Evolutionary conservation across 2,797 vertebrate species (phyloP), one percentile per base, ranked within the genome.

Genomic region (Manis pentadactyla): DNA sequence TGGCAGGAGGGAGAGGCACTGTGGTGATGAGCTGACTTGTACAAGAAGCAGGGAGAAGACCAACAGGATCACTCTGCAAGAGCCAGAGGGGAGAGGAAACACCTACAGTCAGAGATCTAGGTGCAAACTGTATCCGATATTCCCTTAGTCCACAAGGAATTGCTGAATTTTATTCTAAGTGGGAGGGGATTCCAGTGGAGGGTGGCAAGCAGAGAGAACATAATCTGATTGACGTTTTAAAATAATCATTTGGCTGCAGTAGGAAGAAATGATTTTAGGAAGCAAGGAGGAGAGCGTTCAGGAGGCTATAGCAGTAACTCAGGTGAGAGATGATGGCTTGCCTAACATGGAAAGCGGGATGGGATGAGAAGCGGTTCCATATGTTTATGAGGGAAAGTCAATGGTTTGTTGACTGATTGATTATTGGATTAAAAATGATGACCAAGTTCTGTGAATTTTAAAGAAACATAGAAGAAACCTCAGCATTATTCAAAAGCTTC

Each of bases 51-150:
- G 8, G 4, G 31, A n/a, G 2, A 23, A 13, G n/a, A 14, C 53
- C 25, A 46, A 2, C 42, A 83, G 86, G 51, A 68, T 27, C 34
- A 0, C 1, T 66, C 18, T 5, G 7, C 6, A 31, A 23, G 19
- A 69, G 13, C 17, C 31, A 57, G 59, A 46, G 23, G 21, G 17
- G 29, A 57, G 8, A 75, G 34, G 39, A 23, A 27, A 1, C 13
- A 57, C 25, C 85, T 81, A 5, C 29, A 2, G 21, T 42, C 13
- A 87, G 63, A 86, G 37, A 57, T 3, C 8, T 5, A 46, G n/a
- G 21, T 10, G 23, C 3, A 17, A 0, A 3, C 7, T 25, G 57
- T 12, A 23, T 19, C 5, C 1, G 19, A 10, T 4, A 34, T 34
- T 34, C 5, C 64, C 15, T 25, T 19, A 49, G 51, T 34, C 23